Evolutionary conservation across 2,888 invertebrate species (phyloP).

Genomic region (Drepanosiphum platanoidis): DNA sequence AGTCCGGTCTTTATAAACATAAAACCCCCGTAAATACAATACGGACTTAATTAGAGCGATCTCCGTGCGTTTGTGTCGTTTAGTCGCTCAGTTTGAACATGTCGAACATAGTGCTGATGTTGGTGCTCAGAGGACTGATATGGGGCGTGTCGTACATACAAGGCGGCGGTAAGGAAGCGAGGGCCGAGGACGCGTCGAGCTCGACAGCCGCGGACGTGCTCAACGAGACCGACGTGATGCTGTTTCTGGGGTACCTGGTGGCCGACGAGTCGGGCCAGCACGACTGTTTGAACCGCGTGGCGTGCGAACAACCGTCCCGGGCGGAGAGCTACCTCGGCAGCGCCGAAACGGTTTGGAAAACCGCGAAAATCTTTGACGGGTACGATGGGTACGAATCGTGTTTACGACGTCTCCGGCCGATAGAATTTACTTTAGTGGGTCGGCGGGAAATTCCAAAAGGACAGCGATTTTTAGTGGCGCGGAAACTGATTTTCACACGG

Average conservation of each 20-base stretch:
- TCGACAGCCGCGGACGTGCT: background rate
- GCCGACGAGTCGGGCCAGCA: conserved; percentile 49
- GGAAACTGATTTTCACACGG: too few species aligned
- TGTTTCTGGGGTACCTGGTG: conserved; percentile 51
- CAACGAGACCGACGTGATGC: conserved; percentile 41
- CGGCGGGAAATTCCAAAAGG: too few species aligned
- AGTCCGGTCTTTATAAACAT: too few species aligned
- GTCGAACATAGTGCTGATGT: conserved; percentile 39
- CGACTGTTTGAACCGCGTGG: conserved; percentile 50
- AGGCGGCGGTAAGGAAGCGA: background rate
- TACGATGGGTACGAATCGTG: too few species aligned
- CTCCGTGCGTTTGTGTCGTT: background rate
- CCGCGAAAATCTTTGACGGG: conserved; percentile 38
- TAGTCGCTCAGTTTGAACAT: conserved; percentile 43
- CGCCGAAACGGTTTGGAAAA: conserved; percentile 42
- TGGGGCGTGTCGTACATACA: conserved; percentile 26
- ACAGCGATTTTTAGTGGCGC: too few species aligned
- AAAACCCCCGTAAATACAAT: too few species aligned
- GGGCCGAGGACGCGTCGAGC: background rate
- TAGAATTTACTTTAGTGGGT: too few species aligned
- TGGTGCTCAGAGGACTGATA: conserved; percentile 43
- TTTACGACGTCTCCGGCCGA: too few species aligned
- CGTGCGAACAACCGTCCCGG: conserved; percentile 42
- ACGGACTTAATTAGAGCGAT: background rate
- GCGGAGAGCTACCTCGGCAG: conserved; percentile 31